Base-by-base conservation (phyloP, 2,888 invertebrate genomes). In the Hydraecia micacea region DNA sequence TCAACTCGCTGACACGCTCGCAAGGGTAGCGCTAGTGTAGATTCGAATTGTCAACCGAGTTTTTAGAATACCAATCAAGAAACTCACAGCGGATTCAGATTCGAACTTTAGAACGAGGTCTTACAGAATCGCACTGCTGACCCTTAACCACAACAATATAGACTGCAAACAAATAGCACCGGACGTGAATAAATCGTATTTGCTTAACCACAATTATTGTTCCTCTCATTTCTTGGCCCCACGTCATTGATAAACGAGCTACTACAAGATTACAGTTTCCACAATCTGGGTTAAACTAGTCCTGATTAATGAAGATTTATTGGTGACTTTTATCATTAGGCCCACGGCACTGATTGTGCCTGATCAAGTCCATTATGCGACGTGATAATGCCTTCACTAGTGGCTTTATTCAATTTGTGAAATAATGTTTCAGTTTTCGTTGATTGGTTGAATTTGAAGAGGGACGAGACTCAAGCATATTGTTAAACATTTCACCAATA, bases 231-330 rank as follows among this genome's bases (percentile, higher is more conserved):
- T 77, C 74, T 49, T 81, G 68, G 87, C 89, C 80, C 79, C 39
- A 71, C 81, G 75, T 72, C 73, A 74, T 75, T 89, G 82, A 89
- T 85, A 87, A 89, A 88, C 85, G 87, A 79, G 82, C 76, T 79
- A 71, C 77, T 71, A 80, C 71, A 73, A 87, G 85, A 89, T 83
- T 83, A 88, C 84, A 83, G 78, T 87, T 87, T 83, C 87, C 83
- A 88, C 84, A 87, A 89, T 90, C 90, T 89, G 75, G 87, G 87
- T 86, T 88, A 89, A 87, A 84, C 85, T 89, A 87, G 86, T 85
- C 84, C 85, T 89, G 90, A 91, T 89, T 90, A 91, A 91, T 91
- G 87, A 86, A 90, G 91, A 91, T 91, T 89, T 91, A 91, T 91
- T 74, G 83, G 70, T 75, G 77, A 82, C 78, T 88, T 88, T 84